Conservation (phyloP, 2,113 vertebrate genomes). For the Lucifuga dentata region DNA sequence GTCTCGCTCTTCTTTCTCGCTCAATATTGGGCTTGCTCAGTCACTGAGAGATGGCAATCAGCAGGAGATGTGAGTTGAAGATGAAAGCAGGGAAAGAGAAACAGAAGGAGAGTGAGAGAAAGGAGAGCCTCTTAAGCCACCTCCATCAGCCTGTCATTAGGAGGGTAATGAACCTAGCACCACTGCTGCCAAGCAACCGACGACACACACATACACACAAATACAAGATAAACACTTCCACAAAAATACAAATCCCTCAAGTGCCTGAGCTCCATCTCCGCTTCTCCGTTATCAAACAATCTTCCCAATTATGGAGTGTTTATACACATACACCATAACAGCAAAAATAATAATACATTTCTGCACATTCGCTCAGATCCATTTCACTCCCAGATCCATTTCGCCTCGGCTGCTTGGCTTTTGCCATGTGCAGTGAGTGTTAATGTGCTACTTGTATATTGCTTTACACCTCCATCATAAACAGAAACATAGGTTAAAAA, state of each 20-base stretch:
- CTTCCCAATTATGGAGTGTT: slow-evolving; percentile 41
- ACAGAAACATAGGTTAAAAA: not conserved
- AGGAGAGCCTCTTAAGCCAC: slow-evolving; percentile 66
- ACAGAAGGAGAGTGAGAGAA: slow-evolving; percentile 61
- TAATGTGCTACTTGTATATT: not conserved
- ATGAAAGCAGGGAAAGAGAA: slow-evolving; percentile 66
- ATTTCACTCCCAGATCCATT: not conserved
- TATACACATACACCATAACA: slow-evolving; percentile 29
- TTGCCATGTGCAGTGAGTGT: slow-evolving; percentile 4
- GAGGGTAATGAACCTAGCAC: slow-evolving; percentile 78
- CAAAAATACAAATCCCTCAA: slow-evolving; percentile 48
- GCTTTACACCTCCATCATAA: slow-evolving; percentile 12
- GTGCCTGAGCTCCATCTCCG: slow-evolving; percentile 11
- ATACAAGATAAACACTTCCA: slow-evolving; percentile 41
- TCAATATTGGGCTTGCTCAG: slow-evolving; percentile 69
- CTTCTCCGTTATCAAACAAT: slow-evolving; percentile 42
- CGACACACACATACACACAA: slow-evolving; percentile 39
- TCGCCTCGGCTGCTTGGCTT: slow-evolving; percentile 20
- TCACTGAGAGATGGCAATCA: slow-evolving; percentile 72
- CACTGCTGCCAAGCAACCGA: slow-evolving; percentile 76
- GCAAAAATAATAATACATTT: slow-evolving; percentile 16
- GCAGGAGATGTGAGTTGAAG: slow-evolving; percentile 60
- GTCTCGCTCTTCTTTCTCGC: slow-evolving; percentile 36
- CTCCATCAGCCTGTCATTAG: slow-evolving; percentile 79
- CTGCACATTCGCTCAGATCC: not conserved